Evolutionary conservation across 2,888 invertebrate species (phyloP), one percentile per base, ranked within the genome.

Genomic region (Melanophora roralis): DNA sequence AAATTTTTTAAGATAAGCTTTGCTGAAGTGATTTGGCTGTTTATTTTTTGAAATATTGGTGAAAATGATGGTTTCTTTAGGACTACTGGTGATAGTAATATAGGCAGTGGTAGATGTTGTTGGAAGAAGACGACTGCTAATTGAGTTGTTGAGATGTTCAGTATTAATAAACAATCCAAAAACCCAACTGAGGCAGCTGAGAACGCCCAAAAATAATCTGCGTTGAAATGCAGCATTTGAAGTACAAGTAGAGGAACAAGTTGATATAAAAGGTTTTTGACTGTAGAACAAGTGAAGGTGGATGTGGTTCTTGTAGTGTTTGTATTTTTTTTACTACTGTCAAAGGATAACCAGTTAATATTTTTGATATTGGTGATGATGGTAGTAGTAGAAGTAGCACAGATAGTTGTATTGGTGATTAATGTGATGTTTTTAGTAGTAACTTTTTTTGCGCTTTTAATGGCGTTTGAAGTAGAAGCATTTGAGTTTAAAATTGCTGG

Each of bases 401-500:
- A 73, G 57, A 74, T 78, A 64, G 78, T 62, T 78, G 67, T 73
- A 64, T 81, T 82, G 80, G 81, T 81, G 83, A 79, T 79, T 78
- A 77, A 83, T 72, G 75, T 79, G 80, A 75, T 77, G 78, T 76
- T 81, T 69, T 76, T 78, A 68, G 62, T 80, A 74, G 73, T 79
- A 74, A 75, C 81, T 64, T 14, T 72, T 64, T 40, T 74, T 69
- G 79, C 80, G 77, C 74, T 75, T 71, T 57, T 38, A 69, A 78
- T 81, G 78, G 57, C 72, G 80, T 73, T 67, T 75, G 81, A 75
- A 76, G 79, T 55, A 75, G 68, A 68, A 68, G 80, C 82, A 81
- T 81, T 72, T 82, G 74, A 77, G 75, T 74, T 71, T 78, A 74
- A 80, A 76, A 82, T 81, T 80, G 77, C 43, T 78, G 82, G 72